A percentile compares a stretch with the other conserved stretches of the same genome.
phyloP scores from a whole-genome alignment of 2,797 vertebrate genomes.

The Tachyglossus aculeatus region DNA sequence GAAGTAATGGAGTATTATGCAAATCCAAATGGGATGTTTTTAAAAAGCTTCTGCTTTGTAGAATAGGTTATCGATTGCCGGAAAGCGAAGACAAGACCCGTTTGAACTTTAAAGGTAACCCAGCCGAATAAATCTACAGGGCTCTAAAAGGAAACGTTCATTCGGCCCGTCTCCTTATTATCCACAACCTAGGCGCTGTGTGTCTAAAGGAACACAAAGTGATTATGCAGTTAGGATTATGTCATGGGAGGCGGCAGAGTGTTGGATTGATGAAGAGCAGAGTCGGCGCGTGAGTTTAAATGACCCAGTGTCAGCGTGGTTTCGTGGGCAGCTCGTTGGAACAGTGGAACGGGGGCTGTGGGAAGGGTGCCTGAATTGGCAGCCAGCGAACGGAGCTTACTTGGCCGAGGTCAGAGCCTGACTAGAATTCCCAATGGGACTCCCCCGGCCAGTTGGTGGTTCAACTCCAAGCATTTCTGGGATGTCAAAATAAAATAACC shows the following conservation, averaged over 20 bases:
- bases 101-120: slow-evolving; percentile 10
- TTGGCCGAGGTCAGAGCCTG: too few relatives aligned
- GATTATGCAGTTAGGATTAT: slow-evolving; percentile 12
- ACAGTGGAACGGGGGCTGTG: too few relatives aligned
- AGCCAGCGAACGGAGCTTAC: too few relatives aligned
- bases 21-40: not conserved
- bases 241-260: not conserved
- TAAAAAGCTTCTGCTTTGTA: slow-evolving; percentile 12
- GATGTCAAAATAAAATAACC: too few relatives aligned
- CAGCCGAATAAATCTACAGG: not conserved
- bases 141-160: not conserved
- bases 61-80: not conserved
- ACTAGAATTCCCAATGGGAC: too few relatives aligned
- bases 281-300: not conserved
- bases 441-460: too few relatives aligned
- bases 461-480: too few relatives aligned
- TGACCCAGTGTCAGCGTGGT: accelerated
- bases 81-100: not conserved
- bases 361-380: too few relatives aligned
- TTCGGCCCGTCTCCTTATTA: slow-evolving; percentile 4
- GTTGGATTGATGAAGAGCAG: not conserved
- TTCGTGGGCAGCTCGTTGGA: not conserved
- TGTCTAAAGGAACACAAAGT: not conserved
- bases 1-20: slow-evolving; percentile 11
- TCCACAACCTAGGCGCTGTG: not conserved